A percentile compares a stretch with the other conserved stretches of the same genome.
Conservation (phyloP, 2,797 vertebrate genomes). For the Gallinago solitaria region DNA sequence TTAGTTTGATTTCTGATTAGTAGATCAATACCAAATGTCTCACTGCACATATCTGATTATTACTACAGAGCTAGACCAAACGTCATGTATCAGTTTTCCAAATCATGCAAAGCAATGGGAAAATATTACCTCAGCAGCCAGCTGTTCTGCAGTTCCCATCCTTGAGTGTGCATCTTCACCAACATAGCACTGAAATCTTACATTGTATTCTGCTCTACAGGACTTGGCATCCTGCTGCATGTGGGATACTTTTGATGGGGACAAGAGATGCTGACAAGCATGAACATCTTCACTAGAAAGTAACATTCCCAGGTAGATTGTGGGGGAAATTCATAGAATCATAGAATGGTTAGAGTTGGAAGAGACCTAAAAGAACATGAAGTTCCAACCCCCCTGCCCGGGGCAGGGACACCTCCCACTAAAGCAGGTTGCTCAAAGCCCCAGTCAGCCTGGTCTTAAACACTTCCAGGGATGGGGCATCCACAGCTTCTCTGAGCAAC, state of each 20-base stretch:
- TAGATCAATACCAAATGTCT: slow-evolving; percentile 72
- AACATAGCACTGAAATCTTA: not conserved
- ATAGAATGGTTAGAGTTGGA: too few species aligned
- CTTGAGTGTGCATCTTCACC: not conserved
- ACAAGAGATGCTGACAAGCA: not conserved
- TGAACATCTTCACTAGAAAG: not conserved
- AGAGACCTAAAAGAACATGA: too few species aligned
- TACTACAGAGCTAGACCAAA: slow-evolving; percentile 21
- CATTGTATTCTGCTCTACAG: not conserved
- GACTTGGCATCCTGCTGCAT: not conserved
- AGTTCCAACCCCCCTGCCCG: too few species aligned
- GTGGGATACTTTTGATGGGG: not conserved
- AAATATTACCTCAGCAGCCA: not conserved
- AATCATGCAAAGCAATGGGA: not conserved
- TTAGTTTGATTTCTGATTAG: slow-evolving; percentile 75
- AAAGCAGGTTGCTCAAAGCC: too few species aligned
- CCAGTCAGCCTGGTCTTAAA: too few species aligned
- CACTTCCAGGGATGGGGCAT: too few species aligned
- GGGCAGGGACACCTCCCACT: too few species aligned
- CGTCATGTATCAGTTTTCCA: slow-evolving; percentile 13
- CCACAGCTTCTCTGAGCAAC: too few species aligned
- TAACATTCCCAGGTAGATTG: not conserved
- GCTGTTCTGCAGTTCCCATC: slow-evolving; percentile 1
- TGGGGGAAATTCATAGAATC: not conserved
- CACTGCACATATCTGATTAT: slow-evolving; percentile 34